These are phyloP conservation scores for Sminthopsis crassicaudata DNA, from an alignment of 2,113 vertebrate species.

Conservation along the genomic window DNA sequence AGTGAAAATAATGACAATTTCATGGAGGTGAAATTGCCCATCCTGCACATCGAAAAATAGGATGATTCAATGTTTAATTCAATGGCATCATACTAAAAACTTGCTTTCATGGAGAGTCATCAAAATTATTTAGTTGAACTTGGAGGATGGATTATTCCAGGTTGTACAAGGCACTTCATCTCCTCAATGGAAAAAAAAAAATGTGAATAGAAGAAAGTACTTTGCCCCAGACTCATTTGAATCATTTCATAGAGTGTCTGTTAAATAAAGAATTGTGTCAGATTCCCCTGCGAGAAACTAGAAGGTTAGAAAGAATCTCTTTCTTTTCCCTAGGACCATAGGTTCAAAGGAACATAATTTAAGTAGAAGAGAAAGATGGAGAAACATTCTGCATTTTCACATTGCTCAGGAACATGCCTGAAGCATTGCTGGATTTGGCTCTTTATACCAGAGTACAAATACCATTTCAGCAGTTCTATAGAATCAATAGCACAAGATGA, in stretches of 20 bases:
- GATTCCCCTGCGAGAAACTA: background rate
- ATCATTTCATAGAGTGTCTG: background rate
- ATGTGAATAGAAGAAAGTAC: conserved; percentile 27
- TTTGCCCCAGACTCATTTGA: background rate
- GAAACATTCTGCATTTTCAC: background rate
- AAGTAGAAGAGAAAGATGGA: conserved; percentile 8
- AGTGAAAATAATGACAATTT: conserved; percentile 57
- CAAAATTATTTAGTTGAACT: conserved; percentile 28
- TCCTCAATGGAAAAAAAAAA: background rate
- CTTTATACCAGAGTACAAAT: background rate
- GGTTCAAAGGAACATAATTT: background rate
- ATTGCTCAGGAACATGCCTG: background rate
- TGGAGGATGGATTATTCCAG: conserved; percentile 32
- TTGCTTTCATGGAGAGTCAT: background rate
- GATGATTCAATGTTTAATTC: background rate
- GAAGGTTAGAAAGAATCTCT: background rate
- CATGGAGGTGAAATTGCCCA: conserved; percentile 26
- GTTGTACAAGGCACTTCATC: conserved; percentile 27
- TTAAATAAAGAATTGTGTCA: conserved; percentile 37
- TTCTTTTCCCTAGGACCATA: background rate
- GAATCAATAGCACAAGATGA: conserved; percentile 25
- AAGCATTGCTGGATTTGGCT: background rate
- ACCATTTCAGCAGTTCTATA: background rate
- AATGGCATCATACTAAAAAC: conserved; percentile 14
- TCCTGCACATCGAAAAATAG: conserved; percentile 49